Evolutionary conservation across 2,797 vertebrate species (phyloP).

Genomic region (Darevskia mixta): DNA sequence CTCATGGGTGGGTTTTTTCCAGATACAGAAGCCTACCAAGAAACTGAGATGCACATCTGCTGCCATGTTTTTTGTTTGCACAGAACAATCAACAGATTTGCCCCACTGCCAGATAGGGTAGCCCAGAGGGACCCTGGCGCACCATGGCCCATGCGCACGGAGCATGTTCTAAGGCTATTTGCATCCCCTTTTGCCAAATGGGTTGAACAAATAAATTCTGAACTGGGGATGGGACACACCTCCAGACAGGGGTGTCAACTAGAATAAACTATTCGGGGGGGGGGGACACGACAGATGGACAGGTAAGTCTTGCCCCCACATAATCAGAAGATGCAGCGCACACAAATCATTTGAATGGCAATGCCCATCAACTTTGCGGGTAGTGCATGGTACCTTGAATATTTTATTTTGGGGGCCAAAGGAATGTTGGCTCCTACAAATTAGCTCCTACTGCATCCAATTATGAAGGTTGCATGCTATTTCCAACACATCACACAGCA

Average conservation of each 20-base stretch:
- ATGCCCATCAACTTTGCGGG: too few species aligned
- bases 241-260: too few species aligned
- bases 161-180: background rate
- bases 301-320: too few species aligned
- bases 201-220: background rate
- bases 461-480: background rate
- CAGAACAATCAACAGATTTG: background rate
- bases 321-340: too few species aligned
- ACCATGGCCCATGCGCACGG: background rate
- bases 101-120: background rate
- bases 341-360: too few species aligned
- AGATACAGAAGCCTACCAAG: background rate
- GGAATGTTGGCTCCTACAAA: too few species aligned
- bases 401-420: too few species aligned
- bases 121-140: background rate
- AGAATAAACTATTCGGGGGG: too few species aligned
- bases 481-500: background rate
- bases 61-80: background rate
- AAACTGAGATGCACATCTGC: background rate
- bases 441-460: background rate
- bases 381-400: too few species aligned
- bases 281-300: too few species aligned
- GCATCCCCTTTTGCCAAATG: background rate
- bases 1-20: background rate
- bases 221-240: background rate